Base-by-base conservation (phyloP, 1,140 invertebrate genomes). In the Rhopalosiphum maidis region DNA sequence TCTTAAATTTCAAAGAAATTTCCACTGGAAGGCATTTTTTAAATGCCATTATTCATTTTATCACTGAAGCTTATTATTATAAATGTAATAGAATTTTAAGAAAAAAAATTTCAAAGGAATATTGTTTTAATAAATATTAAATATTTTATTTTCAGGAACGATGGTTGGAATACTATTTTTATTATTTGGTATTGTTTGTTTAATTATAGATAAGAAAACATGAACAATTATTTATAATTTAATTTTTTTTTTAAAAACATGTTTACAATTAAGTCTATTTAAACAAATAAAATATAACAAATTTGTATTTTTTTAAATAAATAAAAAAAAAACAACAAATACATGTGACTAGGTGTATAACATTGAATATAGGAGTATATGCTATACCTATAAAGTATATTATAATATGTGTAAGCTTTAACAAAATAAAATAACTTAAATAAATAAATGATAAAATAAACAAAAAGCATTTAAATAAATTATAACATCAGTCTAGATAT, bases 181-280 rank as follows among this genome's bases (percentile, higher is more conserved):
- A 51, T 7, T 93, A 85, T 54, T 85, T 93, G 91, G 91, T 54
- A 93, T 93, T 37, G 11, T 85, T 54, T 93, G 91, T n/a, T 86
- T 93, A 85, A 85, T 93, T 51, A 48, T 83, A 55, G 77, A 93
- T 54, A 93, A 93, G 21, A 18, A 93, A 86, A 86, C 23, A 60
- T 60, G n/a, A 89, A 41, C 60, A 41, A 90, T 37, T 1, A 41
- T 25, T 54, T 46, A 85, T 35, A 21, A 83, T 77, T 15, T 77
- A 41, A 5, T 7, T 25, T 15, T 55, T 89, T 89, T n/a, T 88
- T n/a, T 88, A n/a, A 35, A 51, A 35, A 41, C 41, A 41, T 41
- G 7, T 55, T 48, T 48, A 87, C 9, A 88, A 35, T 88, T 21
- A 22, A n/a, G 25, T 88, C 60, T 90, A 90, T 90, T 90, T 6